Evolutionary conservation across 2,113 vertebrate species (phyloP).

Genomic region (Brienomyrus brachyistius): DNA sequence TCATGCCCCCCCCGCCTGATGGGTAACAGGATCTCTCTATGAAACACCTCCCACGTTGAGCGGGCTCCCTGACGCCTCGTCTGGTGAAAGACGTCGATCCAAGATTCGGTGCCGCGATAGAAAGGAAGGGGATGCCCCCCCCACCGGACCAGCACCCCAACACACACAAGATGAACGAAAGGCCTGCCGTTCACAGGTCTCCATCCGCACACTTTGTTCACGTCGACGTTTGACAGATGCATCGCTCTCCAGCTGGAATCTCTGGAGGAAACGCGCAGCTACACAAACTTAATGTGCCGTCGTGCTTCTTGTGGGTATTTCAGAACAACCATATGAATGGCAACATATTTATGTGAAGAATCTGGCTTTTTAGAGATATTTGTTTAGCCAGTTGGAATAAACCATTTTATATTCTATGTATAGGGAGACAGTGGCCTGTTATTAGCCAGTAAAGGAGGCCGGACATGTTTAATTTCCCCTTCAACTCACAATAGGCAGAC

Average conservation of each 20-base stretch:
- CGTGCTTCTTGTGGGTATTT: neutral
- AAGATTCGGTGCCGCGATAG: constrained; percentile 43
- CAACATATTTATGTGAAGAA: neutral
- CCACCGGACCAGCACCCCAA: neutral
- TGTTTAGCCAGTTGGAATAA: neutral
- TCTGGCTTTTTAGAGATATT: neutral
- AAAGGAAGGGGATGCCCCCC: constrained; percentile 21
- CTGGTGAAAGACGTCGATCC: constrained; percentile 55
- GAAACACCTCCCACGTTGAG: constrained; percentile 28
- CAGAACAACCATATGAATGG: neutral
- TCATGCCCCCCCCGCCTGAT: constrained; percentile 49
- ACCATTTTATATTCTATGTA: neutral
- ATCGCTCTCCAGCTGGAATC: neutral
- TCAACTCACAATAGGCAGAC: neutral
- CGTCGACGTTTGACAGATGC: neutral
- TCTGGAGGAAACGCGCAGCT: neutral
- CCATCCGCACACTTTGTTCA: neutral
- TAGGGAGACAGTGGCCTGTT: neutral
- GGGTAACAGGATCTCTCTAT: constrained; percentile 56
- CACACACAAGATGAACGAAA: neutral
- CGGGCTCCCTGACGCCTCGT: constrained; percentile 38
- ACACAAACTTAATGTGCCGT: neutral
- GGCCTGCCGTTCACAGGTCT: neutral
- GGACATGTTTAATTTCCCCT: neutral
- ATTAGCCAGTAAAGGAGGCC: neutral